These are phyloP conservation scores for Brachypalpus laphriformis DNA, from an alignment of 2,888 invertebrate genomes.

Conservation along the genomic window DNA sequence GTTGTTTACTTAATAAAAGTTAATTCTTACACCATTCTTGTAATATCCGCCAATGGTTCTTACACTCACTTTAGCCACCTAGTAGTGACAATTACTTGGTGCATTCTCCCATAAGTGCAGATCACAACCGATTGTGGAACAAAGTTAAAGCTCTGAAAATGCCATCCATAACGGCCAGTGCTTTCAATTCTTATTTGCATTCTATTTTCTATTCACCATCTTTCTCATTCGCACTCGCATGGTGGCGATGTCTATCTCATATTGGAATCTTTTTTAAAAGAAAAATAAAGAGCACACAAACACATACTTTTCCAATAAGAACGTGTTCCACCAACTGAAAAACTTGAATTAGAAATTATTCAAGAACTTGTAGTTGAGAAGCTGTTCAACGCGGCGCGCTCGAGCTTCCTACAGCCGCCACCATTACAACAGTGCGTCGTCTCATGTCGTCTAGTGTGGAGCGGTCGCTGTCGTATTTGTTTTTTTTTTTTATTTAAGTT, in stretches of 20 bases:
- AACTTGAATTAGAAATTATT: conserved; percentile 52
- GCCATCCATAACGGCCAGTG: too few relatives aligned
- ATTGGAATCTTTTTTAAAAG: conserved; percentile 7
- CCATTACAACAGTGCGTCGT: conserved; percentile 76
- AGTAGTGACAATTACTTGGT: background rate
- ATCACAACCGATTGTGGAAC: background rate
- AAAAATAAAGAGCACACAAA: background rate
- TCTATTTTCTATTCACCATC: too few relatives aligned
- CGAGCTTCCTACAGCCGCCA: conserved; percentile 27
- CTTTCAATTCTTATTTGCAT: too few relatives aligned
- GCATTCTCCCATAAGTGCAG: background rate
- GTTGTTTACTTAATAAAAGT: too few relatives aligned
- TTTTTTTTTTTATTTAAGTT: conserved; percentile 33
- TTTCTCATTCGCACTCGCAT: conserved; percentile 12
- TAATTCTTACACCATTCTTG: too few relatives aligned
- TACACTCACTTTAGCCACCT: background rate
- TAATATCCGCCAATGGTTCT: too few relatives aligned
- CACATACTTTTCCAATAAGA: conserved; percentile 26
- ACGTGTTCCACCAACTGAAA: conserved; percentile 30
- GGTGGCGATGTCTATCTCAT: background rate
- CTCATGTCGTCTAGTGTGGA: conserved; percentile 75
- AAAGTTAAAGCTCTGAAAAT: too few relatives aligned
- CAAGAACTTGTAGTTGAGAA: conserved; percentile 21
- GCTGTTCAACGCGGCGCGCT: conserved; percentile 28
- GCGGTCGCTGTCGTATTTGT: conserved; percentile 66